These are phyloP conservation scores for Rhinogobio ventralis DNA, from an alignment of 2,797 vertebrate genomes.

Conservation along the genomic window DNA sequence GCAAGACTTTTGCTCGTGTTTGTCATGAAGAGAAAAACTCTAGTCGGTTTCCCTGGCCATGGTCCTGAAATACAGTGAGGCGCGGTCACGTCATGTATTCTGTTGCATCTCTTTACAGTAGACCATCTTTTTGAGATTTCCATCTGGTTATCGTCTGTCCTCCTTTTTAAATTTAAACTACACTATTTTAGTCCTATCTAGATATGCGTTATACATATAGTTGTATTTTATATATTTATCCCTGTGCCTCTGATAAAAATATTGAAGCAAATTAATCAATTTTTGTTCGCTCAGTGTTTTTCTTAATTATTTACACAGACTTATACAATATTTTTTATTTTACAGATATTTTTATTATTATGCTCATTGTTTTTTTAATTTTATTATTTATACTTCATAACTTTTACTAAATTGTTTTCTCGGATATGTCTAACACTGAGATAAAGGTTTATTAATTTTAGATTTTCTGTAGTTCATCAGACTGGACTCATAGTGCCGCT, in stretches of 20 bases:
- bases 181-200: fast-evolving
- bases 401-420: neutral
- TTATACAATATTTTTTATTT: no score
- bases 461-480: neutral
- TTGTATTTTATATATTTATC: no score
- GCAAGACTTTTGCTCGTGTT: no score
- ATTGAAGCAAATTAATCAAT: no score
- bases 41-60: neutral
- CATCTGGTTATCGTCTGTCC: no score
- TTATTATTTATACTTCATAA: neutral
- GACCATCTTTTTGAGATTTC: neutral
- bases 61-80: neutral
- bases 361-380: neutral
- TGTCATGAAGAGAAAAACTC: neutral
- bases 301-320: neutral
- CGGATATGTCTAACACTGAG: fast-evolving
- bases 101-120: neutral
- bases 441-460: neutral
- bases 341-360: neutral
- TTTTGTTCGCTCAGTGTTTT: no score
- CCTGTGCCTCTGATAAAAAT: neutral
- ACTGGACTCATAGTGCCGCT: constrained; percentile 59
- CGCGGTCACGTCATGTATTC: neutral
- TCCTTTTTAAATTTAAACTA: neutral
- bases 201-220: no score